Evolutionary conservation across 2,113 vertebrate species (phyloP), one percentile per base, ranked within the genome.

Genomic region (Nibea coibor): DNA sequence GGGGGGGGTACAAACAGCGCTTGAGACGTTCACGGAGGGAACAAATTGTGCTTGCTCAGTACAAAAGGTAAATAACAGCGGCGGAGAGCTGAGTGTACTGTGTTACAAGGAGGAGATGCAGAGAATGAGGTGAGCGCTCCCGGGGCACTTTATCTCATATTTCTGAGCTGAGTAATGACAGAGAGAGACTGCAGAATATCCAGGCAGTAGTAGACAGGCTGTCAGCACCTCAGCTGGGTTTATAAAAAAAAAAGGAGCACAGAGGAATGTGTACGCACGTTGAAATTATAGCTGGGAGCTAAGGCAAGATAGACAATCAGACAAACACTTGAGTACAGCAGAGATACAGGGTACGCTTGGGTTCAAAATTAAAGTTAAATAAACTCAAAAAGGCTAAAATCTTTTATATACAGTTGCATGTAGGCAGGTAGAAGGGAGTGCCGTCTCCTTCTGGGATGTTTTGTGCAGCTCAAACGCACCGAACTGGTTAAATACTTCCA

Each of bases 141-240:
- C 12, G 71, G 58, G 82, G 81, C 80, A 58, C 61, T 90, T 81
- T 64, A 83, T 81, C 89, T 90, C 88, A 89, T 91, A 84, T 87
- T 91, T 90, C 78, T 73, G 70, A 63, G 77, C 83, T 63, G 90
- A 90, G 86, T 88, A 91, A 91, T 75, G 89, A 61, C 80, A 28
- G 78, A 75, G 83, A 75, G 72, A 82, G 56, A 57, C 63, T 51
- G 28, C 66, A 69, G 54, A 83, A 45, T 24, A 87, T 69, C 76
- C 80, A 72, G 80, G 83, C 47, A 48, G 80, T 3, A 75, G 73
- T 4, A 73, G 72, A 77, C 81, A 57, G 16, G 50, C 81, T 80
- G 83, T 90, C 90, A 82, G 80, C 88, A 74, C 87, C 90, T 84
- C 61, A 31, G 53, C 81, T 10, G 73, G 80, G 42, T 64, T 85